Evolutionary conservation across 2,113 vertebrate genomes (phyloP).

Genomic region (Empidonax alnorum): DNA sequence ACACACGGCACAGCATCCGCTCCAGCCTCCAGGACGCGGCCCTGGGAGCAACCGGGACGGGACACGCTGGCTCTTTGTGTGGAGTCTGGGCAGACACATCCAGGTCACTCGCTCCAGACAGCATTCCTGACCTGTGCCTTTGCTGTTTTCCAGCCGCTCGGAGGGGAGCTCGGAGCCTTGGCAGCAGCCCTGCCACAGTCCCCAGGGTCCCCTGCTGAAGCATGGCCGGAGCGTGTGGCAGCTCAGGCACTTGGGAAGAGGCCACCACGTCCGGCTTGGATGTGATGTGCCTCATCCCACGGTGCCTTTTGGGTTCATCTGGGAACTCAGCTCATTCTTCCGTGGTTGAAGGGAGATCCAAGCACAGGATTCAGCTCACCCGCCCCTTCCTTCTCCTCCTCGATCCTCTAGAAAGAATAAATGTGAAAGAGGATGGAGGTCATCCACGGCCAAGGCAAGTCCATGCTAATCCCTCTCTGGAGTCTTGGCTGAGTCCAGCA

Average conservation of each 20-base stretch:
- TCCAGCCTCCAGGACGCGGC: neutral
- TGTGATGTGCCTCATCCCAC: neutral
- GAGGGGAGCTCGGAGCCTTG: constrained; percentile 10
- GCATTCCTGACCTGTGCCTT: constrained; percentile 17
- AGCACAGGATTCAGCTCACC: neutral
- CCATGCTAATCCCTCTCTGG: neutral
- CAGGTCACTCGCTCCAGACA: constrained; percentile 42
- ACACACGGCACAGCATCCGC: neutral
- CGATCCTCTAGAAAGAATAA: neutral
- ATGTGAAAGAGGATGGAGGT: neutral
- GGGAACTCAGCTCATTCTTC: neutral
- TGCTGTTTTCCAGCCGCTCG: neutral
- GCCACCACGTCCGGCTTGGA: constrained; percentile 15
- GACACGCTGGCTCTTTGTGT: neutral
- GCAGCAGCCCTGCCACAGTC: neutral
- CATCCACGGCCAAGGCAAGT: neutral
- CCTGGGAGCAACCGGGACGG: neutral
- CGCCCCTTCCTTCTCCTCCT: neutral
- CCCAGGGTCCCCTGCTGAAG: neutral
- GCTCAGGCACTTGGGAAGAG: constrained; percentile 37
- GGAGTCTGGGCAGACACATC: constrained; percentile 40
- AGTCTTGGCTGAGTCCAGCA: neutral
- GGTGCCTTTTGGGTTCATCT: constrained; percentile 6
- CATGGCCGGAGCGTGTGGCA: constrained; percentile 8
- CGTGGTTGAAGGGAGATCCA: neutral